Conservation (phyloP, 2,888 invertebrate species). For the Anthophora plumipes region DNA sequence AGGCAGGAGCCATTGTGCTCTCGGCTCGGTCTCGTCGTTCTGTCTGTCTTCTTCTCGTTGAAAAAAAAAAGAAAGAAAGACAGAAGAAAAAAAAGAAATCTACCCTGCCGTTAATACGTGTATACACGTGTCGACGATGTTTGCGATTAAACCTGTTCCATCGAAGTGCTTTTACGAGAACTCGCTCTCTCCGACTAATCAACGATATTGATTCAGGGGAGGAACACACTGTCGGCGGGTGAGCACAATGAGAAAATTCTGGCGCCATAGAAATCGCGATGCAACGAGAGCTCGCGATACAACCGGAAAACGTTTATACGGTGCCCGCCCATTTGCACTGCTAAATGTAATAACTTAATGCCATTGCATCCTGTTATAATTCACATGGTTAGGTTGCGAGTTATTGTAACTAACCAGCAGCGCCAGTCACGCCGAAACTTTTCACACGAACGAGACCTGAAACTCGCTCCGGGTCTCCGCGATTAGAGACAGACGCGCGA, state of each 20-base stretch:
- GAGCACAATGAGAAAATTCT: constrained; percentile 50
- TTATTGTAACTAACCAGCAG: constrained; percentile 22
- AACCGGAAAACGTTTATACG: constrained; percentile 57
- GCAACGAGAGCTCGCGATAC: constrained; percentile 16
- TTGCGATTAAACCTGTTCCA: neutral
- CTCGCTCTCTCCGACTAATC: constrained; percentile 9
- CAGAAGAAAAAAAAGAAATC: neutral
- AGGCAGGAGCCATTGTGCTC: constrained; percentile 18
- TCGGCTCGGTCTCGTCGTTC: neutral
- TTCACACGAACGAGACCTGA: constrained; percentile 44
- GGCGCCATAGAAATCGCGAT: constrained; percentile 42
- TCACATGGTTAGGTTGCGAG: constrained; percentile 54
- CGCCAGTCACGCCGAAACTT: constrained; percentile 41
- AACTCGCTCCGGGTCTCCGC: neutral
- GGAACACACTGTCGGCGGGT: neutral
- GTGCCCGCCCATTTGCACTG: constrained; percentile 47
- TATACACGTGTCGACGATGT: too few species aligned
- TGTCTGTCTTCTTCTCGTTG: constrained; percentile 13
- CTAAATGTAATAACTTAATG: constrained; percentile 63
- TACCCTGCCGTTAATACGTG: neutral
- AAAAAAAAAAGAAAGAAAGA: too few species aligned
- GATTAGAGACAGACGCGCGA: too few species aligned
- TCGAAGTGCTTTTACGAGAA: neutral
- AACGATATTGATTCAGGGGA: constrained; percentile 2
- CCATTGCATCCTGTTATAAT: constrained; percentile 63